Percentiles rank a stretch among this genome's conserved stretches.
phyloP scores from a whole-genome alignment of 2,888 invertebrate genomes.

The Oithona nana region DNA sequence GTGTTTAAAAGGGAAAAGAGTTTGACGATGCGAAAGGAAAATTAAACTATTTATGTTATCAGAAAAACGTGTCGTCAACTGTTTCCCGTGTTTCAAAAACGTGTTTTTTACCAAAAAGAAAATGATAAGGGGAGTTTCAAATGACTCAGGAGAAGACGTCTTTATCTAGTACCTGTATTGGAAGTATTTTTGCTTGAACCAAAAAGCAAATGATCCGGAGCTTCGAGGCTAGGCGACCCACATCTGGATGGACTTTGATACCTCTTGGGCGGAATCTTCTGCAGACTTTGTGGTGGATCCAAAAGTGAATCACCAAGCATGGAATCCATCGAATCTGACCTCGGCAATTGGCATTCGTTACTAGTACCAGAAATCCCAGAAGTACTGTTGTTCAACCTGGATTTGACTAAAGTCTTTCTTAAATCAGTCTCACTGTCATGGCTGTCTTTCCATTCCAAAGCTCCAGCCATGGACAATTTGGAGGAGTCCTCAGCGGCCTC shows the following conservation, averaged over 20 bases:
- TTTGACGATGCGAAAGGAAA: no score
- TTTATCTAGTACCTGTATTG: no score
- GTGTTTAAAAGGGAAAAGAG: no score
- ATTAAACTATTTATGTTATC: no score
- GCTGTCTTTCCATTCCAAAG: background rate
- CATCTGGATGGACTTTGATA: conserved; percentile 26
- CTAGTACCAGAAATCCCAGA: background rate
- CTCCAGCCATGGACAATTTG: conserved; percentile 5
- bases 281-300: conserved; percentile 27
- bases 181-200: conserved; percentile 20
- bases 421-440: background rate
- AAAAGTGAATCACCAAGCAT: conserved; percentile 29
- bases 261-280: conserved; percentile 24
- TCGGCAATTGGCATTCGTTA: conserved; percentile 19
- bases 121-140: no score
- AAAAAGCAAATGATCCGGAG: conserved; percentile 26
- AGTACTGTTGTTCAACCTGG: conserved; percentile 19
- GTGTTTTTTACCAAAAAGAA: no score
- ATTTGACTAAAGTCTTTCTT: conserved; percentile 19
- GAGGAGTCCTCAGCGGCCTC: conserved; percentile 1
- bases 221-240: conserved; percentile 25
- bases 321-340: conserved; percentile 26
- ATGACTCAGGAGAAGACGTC: no score
- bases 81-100: no score
- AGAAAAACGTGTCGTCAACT: no score